Percentiles rank a stretch among this genome's conserved stretches.
Evolutionary conservation across 1,140 invertebrate species (phyloP).

Genomic region (Formica exsecta): DNA sequence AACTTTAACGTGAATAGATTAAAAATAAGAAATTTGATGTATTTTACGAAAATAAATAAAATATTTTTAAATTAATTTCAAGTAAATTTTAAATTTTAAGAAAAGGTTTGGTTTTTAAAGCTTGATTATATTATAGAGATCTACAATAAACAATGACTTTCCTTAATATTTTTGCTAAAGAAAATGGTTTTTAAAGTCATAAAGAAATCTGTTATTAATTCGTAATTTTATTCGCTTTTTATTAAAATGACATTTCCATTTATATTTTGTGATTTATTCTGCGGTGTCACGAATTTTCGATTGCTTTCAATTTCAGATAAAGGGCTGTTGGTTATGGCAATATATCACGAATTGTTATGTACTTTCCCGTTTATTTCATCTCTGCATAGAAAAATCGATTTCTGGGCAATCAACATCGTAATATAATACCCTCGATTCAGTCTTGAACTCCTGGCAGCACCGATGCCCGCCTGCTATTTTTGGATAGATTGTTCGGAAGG

Average conservation of each 20-base stretch:
- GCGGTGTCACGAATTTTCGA: not conserved
- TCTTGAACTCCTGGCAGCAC: conserved; percentile 38
- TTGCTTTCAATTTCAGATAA: conserved; percentile 13
- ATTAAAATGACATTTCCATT: not conserved
- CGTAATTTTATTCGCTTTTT: not conserved
- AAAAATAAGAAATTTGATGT: not conserved
- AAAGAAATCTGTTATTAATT: not conserved
- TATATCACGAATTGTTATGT: conserved; percentile 5
- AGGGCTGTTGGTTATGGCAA: not conserved
- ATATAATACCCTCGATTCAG: conserved; percentile 30
- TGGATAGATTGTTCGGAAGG: conserved; percentile 67
- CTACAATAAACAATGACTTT: not conserved
- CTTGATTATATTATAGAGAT: not conserved
- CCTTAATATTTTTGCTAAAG: not conserved
- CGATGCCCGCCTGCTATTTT: conserved; percentile 77
- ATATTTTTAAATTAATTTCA: not conserved
- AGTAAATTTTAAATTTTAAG: not conserved
- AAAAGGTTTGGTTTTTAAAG: not conserved
- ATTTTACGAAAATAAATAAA: not conserved
- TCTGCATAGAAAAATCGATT: conserved; percentile 14
- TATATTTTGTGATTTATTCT: not conserved
- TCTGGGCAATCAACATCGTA: conserved; percentile 32
- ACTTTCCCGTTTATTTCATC: not conserved
- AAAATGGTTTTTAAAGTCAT: not conserved
- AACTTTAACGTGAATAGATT: not conserved